Evolutionary conservation across 2,797 vertebrate genomes (phyloP), one percentile per base, ranked within the genome.

Genomic region (Acomys russatus): DNA sequence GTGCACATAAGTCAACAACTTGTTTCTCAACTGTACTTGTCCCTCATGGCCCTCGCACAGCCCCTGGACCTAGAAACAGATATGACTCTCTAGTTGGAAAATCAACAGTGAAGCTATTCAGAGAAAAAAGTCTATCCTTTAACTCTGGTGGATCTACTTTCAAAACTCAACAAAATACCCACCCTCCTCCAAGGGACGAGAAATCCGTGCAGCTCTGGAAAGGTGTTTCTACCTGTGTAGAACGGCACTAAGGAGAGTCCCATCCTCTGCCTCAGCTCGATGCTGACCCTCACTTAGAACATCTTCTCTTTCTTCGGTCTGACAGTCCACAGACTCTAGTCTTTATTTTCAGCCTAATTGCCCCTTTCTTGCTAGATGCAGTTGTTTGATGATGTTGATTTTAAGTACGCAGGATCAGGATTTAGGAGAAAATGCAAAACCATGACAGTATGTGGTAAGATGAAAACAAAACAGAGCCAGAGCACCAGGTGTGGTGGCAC

Each of bases 1-100:
- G 8, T 2, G 28, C 2, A 9, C 12, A 0, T 38, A 28, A 78
- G 2, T 70, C 44, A 9, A 11, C 49, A 76, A 7, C 4, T 73
- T 92, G 20, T 88, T 22, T 76, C 14, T 56, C 77, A 8, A 1
- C 7, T 88, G 2, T 44, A 10, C 14, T 87, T 66, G 4, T n/a
- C 30, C 86, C 77, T 33, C 25, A 59, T 17, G 56, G 56, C 25
- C 14, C 15, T 77, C 15, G 33, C 20, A 3, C 8, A 25, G 10
- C 2, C 10, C 82, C 66, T 15, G 1, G 15, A 23, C 54, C 28
- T 64, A 59, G 25, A 82, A 86, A 92, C 2, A 87, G 6, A 64
- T 17, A 59, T 2, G 9, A 6, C 23, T 56, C 30, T 33, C 1
- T 66, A 63, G 66, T 2, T 17, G 9, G 71, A 33, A 61, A 82